Base-by-base conservation (phyloP, 2,888 invertebrate species). In the Punctoribates punctum region DNA sequence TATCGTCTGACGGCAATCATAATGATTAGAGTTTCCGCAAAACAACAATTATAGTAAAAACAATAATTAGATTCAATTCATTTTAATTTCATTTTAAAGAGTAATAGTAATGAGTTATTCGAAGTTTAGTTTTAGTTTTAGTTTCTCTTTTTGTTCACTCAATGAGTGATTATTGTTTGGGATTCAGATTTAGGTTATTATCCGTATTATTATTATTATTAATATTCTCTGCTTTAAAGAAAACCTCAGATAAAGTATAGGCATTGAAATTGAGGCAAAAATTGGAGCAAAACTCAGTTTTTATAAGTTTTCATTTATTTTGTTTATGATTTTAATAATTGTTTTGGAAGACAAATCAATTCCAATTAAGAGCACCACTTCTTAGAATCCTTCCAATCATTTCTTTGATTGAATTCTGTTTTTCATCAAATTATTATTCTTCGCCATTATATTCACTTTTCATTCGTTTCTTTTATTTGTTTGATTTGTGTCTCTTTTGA, bases 151-250 rank as follows among this genome's bases (percentile, higher is more conserved):
- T 42, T 34, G 34, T 20, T 29, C 8, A 62, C 25, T 65, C 29
- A 65, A 17, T 34, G 27, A 65, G 13, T 65, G 27, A 65, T 65
- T 65, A 27, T 65, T 62, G 23, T 6, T 27, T 65, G 34, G 8
- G 65, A 17, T 65, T 65, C 17, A 65, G 38, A 65, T 34, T 65
- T 34, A 34, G 29, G 34, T 34, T 65, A 65, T 23, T 54, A 54
- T 23, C 20, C 25, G 25, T 20, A 25, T 15, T 62, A 27, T 62
- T 62, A 60, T 60, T n/a, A 23, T 25, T n/a, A 17, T 65, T 65
- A 65, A 65, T 34, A 60, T 60, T 23, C 2, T 11, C 27, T 62
- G 29, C 6, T 54, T 25, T 9, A 25, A n/a, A 57, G 6, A 13
- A 60, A 60, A 60, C 25, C 20, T n/a, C 1, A 54, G 20, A n/a